Conservation (phyloP, 1,140 invertebrate species). For the Catajapyx aquilonaris region DNA sequence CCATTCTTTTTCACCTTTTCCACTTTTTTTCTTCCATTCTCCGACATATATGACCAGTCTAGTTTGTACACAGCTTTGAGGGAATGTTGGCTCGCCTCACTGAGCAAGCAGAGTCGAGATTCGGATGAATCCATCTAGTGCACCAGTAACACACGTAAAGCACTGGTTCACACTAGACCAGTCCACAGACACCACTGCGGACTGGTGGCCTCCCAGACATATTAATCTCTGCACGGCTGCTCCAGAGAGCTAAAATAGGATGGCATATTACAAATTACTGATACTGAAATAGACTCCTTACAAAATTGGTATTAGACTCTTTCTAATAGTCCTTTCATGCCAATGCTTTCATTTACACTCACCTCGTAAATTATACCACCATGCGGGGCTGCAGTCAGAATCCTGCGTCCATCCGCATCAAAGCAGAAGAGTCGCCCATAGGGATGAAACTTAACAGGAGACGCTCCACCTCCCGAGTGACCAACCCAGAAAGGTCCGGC, state of each 20-base stretch:
- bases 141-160: constrained; percentile 35
- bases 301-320: not conserved
- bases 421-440: constrained; percentile 30
- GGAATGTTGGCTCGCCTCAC: too few relatives aligned
- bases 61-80: too few relatives aligned
- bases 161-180: constrained; percentile 40
- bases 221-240: constrained; percentile 24
- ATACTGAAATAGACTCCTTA: not conserved
- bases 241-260: constrained; percentile 20
- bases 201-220: constrained; percentile 31
- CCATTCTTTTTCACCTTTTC: too few relatives aligned
- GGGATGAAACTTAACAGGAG: constrained; percentile 9
- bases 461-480: constrained; percentile 5
- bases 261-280: not conserved
- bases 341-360: constrained; percentile 9
- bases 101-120: constrained; percentile 36
- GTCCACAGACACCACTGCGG: constrained; percentile 32
- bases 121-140: constrained; percentile 33
- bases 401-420: constrained; percentile 32
- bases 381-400: constrained; percentile 31
- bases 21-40: too few relatives aligned
- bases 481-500: constrained; percentile 14
- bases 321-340: constrained; percentile 1
- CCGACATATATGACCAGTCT: too few relatives aligned
- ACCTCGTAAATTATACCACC: constrained; percentile 39